Percentiles rank a stretch among this genome's conserved stretches.
Evolutionary conservation across 2,888 invertebrate genomes (phyloP).

Genomic region (Erebia aethiops): DNA sequence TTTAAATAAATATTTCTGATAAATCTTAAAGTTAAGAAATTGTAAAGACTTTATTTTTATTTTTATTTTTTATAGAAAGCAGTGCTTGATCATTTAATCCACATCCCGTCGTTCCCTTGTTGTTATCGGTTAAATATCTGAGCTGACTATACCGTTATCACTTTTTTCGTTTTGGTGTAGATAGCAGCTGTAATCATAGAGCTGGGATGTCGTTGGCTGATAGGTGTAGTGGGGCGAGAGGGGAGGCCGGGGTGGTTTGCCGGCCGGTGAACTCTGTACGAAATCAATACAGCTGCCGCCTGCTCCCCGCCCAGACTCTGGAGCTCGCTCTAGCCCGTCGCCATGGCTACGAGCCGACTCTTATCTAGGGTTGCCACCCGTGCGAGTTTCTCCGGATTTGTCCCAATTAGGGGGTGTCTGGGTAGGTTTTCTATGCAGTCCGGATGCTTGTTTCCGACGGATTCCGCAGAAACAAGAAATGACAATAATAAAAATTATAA

Average conservation of each 20-base stretch:
- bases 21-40: background rate
- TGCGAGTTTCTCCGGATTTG: no score
- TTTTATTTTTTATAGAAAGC: background rate
- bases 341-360: constrained; percentile 67
- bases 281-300: constrained; percentile 83
- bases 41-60: background rate
- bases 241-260: constrained; percentile 51
- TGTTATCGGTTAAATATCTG: constrained; percentile 24
- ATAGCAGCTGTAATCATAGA: constrained; percentile 28
- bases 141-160: constrained; percentile 17
- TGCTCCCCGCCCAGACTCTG: constrained; percentile 69
- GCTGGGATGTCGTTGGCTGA: constrained; percentile 31
- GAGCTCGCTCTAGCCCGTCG: constrained; percentile 53
- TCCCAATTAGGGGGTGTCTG: no score
- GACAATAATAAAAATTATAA: no score
- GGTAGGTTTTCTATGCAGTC: no score
- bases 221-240: constrained; percentile 41
- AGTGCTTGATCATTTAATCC: background rate
- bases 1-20: background rate
- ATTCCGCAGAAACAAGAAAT: no score
- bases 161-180: constrained; percentile 6
- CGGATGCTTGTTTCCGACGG: no score
- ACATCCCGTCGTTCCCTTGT: constrained; percentile 16
- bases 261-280: constrained; percentile 78
- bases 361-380: background rate